Evolutionary conservation across 1,140 invertebrate genomes (phyloP).

Genomic region (Adelges cooleyi): DNA sequence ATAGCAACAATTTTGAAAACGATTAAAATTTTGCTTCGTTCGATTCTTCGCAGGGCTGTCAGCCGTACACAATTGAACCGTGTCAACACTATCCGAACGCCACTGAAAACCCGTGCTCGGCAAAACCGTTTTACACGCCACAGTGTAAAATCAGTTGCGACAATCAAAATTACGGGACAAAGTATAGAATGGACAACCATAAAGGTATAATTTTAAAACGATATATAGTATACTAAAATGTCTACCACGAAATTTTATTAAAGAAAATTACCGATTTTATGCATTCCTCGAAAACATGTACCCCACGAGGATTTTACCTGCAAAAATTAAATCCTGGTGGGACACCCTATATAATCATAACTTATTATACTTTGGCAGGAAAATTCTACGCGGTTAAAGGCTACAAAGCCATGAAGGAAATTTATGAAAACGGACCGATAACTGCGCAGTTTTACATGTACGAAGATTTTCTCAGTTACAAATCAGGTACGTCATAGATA

Average conservation of each 20-base stretch:
- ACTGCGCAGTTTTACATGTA: conserved; percentile 44
- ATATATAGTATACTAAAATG: too few relatives aligned
- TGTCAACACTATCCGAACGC: not conserved
- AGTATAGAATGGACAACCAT: not conserved
- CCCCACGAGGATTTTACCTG: too few relatives aligned
- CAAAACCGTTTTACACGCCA: not conserved
- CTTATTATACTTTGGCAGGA: too few relatives aligned
- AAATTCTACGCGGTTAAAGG: too few relatives aligned
- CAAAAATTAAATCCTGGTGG: too few relatives aligned
- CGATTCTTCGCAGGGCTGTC: not conserved
- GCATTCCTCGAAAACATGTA: too few relatives aligned
- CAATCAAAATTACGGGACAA: not conserved
- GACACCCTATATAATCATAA: too few relatives aligned
- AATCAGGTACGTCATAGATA: conserved; percentile 38
- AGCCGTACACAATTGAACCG: conserved; percentile 11
- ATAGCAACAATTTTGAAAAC: not conserved
- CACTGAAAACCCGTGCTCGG: not conserved
- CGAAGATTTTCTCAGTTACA: conserved; percentile 40
- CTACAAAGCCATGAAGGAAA: conserved; percentile 29
- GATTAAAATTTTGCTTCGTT: not conserved
- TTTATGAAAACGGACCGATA: conserved; percentile 42
- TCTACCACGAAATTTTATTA: too few relatives aligned
- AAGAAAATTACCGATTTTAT: too few relatives aligned
- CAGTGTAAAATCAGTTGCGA: not conserved
- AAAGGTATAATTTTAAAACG: too few relatives aligned